Base-by-base conservation (phyloP, 2,113 vertebrate genomes). In the Brachyhypopomus gauderio region DNA sequence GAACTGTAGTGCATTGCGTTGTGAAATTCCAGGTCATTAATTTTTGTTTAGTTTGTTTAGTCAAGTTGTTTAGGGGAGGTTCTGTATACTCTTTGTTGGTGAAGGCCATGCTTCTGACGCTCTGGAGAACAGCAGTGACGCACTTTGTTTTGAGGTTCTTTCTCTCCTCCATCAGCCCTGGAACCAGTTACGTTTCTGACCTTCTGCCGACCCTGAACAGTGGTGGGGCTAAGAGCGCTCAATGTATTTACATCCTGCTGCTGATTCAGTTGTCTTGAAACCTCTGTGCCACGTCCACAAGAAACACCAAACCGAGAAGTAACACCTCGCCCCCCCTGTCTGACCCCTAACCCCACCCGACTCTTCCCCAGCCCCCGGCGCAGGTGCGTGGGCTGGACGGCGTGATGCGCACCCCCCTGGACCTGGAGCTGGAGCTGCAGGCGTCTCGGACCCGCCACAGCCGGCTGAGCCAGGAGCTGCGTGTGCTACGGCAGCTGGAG, bases 391-490 rank as follows among this genome's bases (percentile, higher is more conserved):
- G 95, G 64, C 71, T 95, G 0, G 97, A 98, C 60, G 94, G 96
- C 5, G 90, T 97, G 1, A 93, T 97, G 78, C 93, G 95, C 86
- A 99, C 97, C 5, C 95, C 96, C 0, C 90, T 99, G 82, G 98
- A 99, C 89, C 92, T 99, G 56, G 98, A 99, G 88, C 75, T 99
- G 86, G 98, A 99, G 90, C 91, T 99, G 87, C 98, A 99, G 88
- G 96, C 96, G 36, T 97, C 95, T 0, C 94, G 96, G 86, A 98
- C 96, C 0, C 95, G 96, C 83, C 96, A 98, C 9, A 92, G 90
- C 85, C 95, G 96, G 23, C 92, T 99, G 88, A 86, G 89, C 0
- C 95, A 97, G 91, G 98, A 99, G 89, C 95, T 99, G 82, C 94
- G 86, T 0, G 94, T 94, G 79, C 94, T 99, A 85, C 92, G 92